Base-by-base conservation (phyloP, 2,113 vertebrate species). In the Mastomys natalensis region DNA sequence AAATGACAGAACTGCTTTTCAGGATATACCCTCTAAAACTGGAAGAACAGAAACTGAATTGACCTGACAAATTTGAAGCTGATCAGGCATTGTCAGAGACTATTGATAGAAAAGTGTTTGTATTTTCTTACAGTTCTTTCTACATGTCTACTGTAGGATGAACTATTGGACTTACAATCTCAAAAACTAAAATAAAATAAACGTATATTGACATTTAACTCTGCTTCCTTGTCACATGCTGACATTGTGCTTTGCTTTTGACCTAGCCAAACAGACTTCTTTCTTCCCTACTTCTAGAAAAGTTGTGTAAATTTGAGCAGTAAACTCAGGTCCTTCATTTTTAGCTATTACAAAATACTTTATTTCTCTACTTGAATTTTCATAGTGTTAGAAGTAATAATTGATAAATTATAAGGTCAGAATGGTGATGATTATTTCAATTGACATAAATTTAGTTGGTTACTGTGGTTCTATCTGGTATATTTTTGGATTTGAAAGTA, bases 151-250 rank as follows among this genome's bases (percentile, higher is more conserved):
- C 72, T 95, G 40, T 86, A 60, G 89, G 37, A 95, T 95, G n/a
- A 92, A 93, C 37, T 91, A 94, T 34, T 90, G 48, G 53, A 91
- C 51, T 97, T 97, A 91, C 74, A 70, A 86, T 90, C 93, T 94
- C 40, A 96, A 90, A 96, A 87, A 73, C n/a, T n/a, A n/a, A n/a
- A n/a, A n/a, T n/a, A 13, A 94, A 96, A 48, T 5, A 48, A 48
- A 48, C 45, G 3, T 95, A 89, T 89, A 10, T 68, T 95, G 93
- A 95, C 87, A 89, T 97, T 97, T 93, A 97, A 95, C 72, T 97
- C 68, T 62, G 55, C 55, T 96, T 93, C 70, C 55, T 80, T 96
- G 92, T 97, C 84, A 96, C 95, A 80, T 97, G 94, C 76, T 93
- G 92, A 53, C 60, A 89, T 80, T 93, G 58, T 80, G 37, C 84